These are phyloP conservation scores for Lepidochitona cinerea DNA, from an alignment of 2,888 invertebrate species.

Conservation along the genomic window DNA sequence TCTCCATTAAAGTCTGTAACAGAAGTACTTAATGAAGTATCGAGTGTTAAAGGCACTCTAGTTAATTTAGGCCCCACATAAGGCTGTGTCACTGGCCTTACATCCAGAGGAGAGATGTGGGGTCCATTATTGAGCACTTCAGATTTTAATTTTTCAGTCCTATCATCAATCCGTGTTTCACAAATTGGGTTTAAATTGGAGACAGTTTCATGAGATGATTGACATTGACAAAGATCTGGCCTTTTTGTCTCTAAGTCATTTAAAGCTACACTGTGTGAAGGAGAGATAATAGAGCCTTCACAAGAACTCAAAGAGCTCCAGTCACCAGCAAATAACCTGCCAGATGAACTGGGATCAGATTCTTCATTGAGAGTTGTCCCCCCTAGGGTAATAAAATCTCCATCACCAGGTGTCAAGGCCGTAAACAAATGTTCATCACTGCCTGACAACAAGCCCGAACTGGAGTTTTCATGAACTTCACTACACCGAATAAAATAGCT, in stretches of 20 bases:
- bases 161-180: neutral
- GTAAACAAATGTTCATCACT: slow-evolving; percentile 41
- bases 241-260: neutral
- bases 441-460: slow-evolving; percentile 39
- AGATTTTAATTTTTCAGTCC: neutral
- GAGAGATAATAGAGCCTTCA: neutral
- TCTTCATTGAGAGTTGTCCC: slow-evolving; percentile 13
- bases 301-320: neutral
- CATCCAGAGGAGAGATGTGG: neutral
- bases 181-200: neutral
- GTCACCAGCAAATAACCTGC: neutral
- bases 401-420: slow-evolving; percentile 39
- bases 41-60: neutral
- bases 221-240: neutral
- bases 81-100: neutral
- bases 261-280: neutral
- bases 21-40: neutral
- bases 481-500: slow-evolving; percentile 91
- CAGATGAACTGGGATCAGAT: neutral
- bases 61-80: neutral
- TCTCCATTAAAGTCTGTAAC: slow-evolving; percentile 4
- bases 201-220: neutral
- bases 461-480: slow-evolving; percentile 75
- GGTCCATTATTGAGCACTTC: neutral
- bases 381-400: slow-evolving; percentile 33